A percentile compares a stretch with the other conserved stretches of the same genome.
These are phyloP conservation scores for Antrozous pallidus DNA, from an alignment of 2,797 vertebrate species.

Conservation along the genomic window DNA sequence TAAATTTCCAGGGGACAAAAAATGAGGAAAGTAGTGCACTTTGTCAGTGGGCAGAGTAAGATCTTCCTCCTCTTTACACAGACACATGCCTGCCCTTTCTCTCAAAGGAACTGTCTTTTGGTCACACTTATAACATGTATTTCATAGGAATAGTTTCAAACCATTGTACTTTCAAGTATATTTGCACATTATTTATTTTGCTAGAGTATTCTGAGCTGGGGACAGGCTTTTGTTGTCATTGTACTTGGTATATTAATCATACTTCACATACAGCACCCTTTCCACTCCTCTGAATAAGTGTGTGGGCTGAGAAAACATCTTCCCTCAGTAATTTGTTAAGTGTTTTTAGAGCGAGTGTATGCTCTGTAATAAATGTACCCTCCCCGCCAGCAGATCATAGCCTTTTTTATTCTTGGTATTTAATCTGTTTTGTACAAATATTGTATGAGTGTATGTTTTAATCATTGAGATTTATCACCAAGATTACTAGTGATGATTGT, in stretches of 20 bases:
- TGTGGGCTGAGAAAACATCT: neutral
- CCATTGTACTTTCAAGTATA: neutral
- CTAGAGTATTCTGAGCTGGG: neutral
- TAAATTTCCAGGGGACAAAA: neutral
- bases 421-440: conserved; percentile 5
- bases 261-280: neutral
- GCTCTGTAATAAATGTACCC: neutral
- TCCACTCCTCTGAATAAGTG: neutral
- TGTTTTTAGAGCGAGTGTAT: conserved; percentile 5
- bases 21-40: too few relatives aligned
- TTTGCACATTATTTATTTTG: neutral
- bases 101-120: neutral
- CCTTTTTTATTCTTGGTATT: conserved; percentile 20
- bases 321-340: neutral
- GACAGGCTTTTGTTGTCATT: neutral
- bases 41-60: neutral
- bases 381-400: neutral
- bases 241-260: neutral
- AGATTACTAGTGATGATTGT: neutral
- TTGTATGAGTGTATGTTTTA: neutral
- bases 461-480: neutral
- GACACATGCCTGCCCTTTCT: neutral
- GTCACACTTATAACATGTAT: neutral
- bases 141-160: neutral
- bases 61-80: neutral